These are phyloP conservation scores for Cliona cf. orientalis DNA, from an alignment of 37 sponge, comb jelly and placozoan species.

Conservation along the genomic window DNA sequence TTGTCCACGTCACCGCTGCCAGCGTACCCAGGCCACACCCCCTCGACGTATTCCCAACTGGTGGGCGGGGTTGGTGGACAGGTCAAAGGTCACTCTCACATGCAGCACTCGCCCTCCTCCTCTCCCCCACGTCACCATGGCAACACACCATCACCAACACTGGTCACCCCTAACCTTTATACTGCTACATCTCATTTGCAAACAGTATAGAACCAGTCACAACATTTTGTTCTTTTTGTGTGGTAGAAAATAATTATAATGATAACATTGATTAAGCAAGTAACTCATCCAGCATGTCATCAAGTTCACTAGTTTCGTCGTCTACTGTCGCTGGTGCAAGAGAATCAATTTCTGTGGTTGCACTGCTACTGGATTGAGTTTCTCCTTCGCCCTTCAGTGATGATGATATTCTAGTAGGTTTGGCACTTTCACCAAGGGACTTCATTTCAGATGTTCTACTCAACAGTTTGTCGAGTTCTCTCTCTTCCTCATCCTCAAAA, in stretches of 20 bases:
- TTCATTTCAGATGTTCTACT: no score
- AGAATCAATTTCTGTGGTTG: not conserved
- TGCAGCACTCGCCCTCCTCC: no score
- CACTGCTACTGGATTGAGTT: no score
- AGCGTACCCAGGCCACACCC: constrained; percentile 3
- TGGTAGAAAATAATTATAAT: not conserved
- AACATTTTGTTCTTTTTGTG: not conserved
- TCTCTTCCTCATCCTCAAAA: not conserved
- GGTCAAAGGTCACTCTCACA: no score
- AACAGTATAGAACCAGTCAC: not conserved
- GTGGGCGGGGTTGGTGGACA: no score
- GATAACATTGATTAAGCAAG: constrained; percentile 26
- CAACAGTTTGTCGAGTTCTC: not conserved
- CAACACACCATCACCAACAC: no score
- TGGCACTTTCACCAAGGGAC: no score
- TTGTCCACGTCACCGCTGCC: not conserved
- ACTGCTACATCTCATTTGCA: not conserved
- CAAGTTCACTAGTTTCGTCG: constrained; percentile 37
- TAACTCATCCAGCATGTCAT: constrained; percentile 58
- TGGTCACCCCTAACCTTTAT: constrained; percentile 5
- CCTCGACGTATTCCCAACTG: not conserved
- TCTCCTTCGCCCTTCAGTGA: no score
- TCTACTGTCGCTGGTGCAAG: not conserved
- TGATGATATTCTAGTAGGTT: no score
- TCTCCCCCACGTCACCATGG: no score